A percentile compares a stretch with the other conserved stretches of the same genome.
Evolutionary conservation across 2,797 vertebrate genomes (phyloP).

Genomic region (Megaceryle alcyon): DNA sequence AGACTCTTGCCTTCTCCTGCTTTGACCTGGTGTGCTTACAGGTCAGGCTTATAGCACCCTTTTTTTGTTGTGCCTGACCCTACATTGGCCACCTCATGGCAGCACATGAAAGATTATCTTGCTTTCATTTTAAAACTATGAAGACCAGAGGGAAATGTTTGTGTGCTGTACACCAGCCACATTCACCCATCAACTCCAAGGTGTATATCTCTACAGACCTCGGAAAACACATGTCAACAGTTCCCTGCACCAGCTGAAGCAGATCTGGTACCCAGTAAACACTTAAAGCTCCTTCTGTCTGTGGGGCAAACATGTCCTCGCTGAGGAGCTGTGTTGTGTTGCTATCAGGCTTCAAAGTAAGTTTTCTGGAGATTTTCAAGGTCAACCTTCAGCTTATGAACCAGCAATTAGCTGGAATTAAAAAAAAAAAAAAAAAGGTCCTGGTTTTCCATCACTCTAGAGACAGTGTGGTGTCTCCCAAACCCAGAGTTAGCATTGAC

Average conservation of each 20-base stretch:
- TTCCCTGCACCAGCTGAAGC: neutral
- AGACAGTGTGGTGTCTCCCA: neutral
- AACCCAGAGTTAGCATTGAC: accelerated
- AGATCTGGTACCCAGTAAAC: neutral
- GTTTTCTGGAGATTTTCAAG: neutral
- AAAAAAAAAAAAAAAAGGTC: neutral
- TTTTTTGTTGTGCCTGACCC: neutral
- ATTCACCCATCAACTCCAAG: neutral
- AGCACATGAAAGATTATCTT: neutral
- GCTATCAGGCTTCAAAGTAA: neutral
- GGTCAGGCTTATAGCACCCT: neutral
- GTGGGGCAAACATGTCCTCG: neutral
- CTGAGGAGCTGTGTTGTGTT: neutral
- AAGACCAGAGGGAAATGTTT: accelerated
- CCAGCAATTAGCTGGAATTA: neutral
- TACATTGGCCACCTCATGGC: neutral
- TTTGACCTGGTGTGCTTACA: neutral
- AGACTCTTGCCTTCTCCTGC: neutral
- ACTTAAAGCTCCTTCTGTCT: neutral
- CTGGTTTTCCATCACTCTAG: neutral
- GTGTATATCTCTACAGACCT: neutral
- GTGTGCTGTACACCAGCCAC: neutral
- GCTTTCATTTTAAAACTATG: neutral
- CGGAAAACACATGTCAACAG: no score
- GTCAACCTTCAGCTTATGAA: neutral